These are phyloP conservation scores for Graptemys geographica DNA, from an alignment of 2,797 vertebrate species.

Conservation along the genomic window DNA sequence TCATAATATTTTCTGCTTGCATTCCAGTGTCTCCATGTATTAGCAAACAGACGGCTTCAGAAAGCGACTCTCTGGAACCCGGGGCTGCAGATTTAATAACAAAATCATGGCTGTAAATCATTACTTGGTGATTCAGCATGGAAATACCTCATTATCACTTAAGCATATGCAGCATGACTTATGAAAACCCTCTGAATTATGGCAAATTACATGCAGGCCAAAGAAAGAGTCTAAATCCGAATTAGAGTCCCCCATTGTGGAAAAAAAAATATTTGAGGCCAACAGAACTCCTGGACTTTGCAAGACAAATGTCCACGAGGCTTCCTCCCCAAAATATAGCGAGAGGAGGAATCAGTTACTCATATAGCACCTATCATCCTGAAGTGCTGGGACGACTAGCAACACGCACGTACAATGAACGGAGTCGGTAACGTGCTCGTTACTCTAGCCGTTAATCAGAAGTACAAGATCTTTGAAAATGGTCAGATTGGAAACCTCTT, in stretches of 20 bases:
- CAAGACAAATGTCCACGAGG: fast-evolving
- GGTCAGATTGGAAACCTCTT: background rate
- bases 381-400: fast-evolving
- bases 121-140: conserved; percentile 68
- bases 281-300: fast-evolving
- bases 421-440: background rate
- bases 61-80: conserved; percentile 2
- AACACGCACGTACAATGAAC: background rate
- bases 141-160: conserved; percentile 73
- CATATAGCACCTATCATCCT: background rate
- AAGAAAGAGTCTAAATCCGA: background rate
- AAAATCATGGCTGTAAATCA: conserved; percentile 6
- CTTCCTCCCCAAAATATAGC: fast-evolving
- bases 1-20: conserved; percentile 78
- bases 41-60: conserved; percentile 68
- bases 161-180: conserved; percentile 45
- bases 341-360: fast-evolving
- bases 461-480: background rate
- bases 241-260: fast-evolving
- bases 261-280: background rate
- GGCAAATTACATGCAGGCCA: conserved; percentile 23
- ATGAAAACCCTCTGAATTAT: conserved; percentile 48
- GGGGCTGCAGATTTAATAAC: conserved; percentile 56
- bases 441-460: background rate
- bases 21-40: conserved; percentile 64